These are phyloP conservation scores for Acanthosepion pharaonis DNA, from an alignment of 2,888 invertebrate species.

Conservation along the genomic window DNA sequence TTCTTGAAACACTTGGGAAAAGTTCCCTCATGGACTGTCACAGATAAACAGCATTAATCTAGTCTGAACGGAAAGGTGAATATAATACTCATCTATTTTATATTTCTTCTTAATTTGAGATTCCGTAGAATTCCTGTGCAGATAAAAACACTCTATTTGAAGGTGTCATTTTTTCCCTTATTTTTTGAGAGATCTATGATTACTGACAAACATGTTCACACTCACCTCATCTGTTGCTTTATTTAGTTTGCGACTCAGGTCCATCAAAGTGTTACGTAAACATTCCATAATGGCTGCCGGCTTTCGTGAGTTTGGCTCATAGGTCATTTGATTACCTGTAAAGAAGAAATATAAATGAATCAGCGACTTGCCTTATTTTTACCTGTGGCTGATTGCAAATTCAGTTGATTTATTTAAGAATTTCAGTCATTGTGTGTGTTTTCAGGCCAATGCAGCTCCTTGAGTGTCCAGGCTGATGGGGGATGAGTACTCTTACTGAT, in stretches of 20 bases:
- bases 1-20: too few relatives aligned
- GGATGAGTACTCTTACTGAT: too few relatives aligned
- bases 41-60: too few relatives aligned
- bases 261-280: constrained; percentile 64
- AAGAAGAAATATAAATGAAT: background rate
- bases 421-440: too few relatives aligned
- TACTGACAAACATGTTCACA: background rate
- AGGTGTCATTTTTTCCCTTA: constrained; percentile 58
- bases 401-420: too few relatives aligned
- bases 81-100: too few relatives aligned
- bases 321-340: background rate
- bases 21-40: background rate
- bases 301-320: background rate
- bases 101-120: background rate
- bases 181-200: constrained; percentile 66
- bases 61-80: too few relatives aligned
- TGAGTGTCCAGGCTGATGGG: too few relatives aligned
- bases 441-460: too few relatives aligned
- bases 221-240: constrained; percentile 66
- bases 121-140: background rate
- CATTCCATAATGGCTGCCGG: constrained; percentile 60
- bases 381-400: too few relatives aligned
- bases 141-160: constrained; percentile 46
- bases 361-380: too few relatives aligned
- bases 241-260: constrained; percentile 67